Percentiles rank a stretch among this genome's conserved stretches.
These are phyloP conservation scores for Catagonus wagneri DNA, from an alignment of 2,113 vertebrate species.

Conservation along the genomic window DNA sequence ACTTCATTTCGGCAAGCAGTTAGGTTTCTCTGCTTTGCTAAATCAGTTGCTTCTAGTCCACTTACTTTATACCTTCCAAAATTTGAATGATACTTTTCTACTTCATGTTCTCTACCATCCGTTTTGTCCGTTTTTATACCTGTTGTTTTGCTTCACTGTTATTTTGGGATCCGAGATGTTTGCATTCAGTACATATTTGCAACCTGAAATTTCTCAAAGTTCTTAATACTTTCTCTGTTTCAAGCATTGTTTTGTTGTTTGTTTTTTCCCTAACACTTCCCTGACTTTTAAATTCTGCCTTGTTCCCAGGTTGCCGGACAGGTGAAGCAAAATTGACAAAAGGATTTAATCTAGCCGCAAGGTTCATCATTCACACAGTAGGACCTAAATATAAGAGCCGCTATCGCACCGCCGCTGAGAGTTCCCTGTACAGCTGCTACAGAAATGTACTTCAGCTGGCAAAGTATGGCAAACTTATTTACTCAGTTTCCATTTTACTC, in stretches of 20 bases:
- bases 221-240: not conserved
- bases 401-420: constrained; percentile 97
- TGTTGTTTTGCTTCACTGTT: not conserved
- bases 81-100: not conserved
- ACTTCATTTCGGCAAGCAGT: not conserved
- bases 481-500: not conserved
- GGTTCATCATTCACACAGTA: constrained; percentile 98
- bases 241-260: not conserved
- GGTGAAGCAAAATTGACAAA: constrained; percentile 98
- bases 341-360: constrained; percentile 95
- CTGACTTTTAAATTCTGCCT: not conserved
- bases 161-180: not conserved
- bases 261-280: not conserved
- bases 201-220: not conserved
- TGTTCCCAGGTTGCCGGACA: constrained; percentile 93
- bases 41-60: not conserved
- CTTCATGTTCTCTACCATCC: not conserved
- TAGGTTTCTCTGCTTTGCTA: not conserved
- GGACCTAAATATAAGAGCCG: constrained; percentile 97
- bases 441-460: constrained; percentile 95
- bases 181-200: not conserved
- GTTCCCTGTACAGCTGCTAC: constrained; percentile 97
- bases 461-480: constrained; percentile 86
- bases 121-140: not conserved
- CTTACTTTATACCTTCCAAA: not conserved